Conservation (phyloP, 2,113 vertebrate genomes). For the human (Homo sapiens) region GRCh38 chr6:70211001-70211500, state of each 20-base stretch:
- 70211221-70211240: constrained; percentile 40
- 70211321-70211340: neutral
- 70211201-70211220: neutral
- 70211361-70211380: constrained; percentile 24
- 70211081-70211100: neutral
- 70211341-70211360: constrained; percentile 17
- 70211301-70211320: neutral
- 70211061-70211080: neutral
- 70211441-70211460: neutral
- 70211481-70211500: neutral
- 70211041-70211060: constrained; percentile 5
- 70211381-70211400: neutral
- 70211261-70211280: constrained; percentile 17
- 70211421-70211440: neutral
- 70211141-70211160: constrained; percentile 41
- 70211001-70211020: neutral
- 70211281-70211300: neutral
- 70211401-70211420: neutral
- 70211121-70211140: neutral
- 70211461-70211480: neutral
- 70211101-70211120: neutral
- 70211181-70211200: constrained; percentile 71
- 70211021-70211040: neutral
- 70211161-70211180: constrained; percentile 60
- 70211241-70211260: constrained; percentile 20